Evolutionary conservation across 2,113 vertebrate species (phyloP).

Genomic region (Cichladusa arquata): DNA sequence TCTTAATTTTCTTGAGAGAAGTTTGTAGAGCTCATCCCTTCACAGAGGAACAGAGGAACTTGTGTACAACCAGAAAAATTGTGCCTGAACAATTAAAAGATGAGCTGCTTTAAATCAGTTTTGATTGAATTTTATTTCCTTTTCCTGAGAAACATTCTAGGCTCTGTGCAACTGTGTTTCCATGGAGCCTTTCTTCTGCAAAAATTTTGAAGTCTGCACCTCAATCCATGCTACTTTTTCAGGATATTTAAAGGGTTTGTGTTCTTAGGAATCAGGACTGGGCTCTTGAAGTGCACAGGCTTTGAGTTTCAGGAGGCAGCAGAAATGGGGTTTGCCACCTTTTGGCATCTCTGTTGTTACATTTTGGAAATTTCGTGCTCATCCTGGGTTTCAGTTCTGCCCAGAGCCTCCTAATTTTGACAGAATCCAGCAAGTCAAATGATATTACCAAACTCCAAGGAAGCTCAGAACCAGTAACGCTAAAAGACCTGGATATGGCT

Average conservation of each 20-base stretch:
- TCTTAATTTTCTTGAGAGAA: slow-evolving; percentile 78
- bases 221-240: accelerated
- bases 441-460: not conserved
- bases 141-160: not conserved
- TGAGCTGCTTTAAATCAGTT: not conserved
- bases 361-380: not conserved
- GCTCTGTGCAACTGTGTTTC: not conserved
- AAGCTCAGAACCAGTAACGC: not conserved
- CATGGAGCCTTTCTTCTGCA: not conserved
- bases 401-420: not conserved
- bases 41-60: not conserved
- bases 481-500: not conserved
- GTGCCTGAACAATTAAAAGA: not conserved
- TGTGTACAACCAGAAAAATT: not conserved
- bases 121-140: not conserved
- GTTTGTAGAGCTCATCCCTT: slow-evolving; percentile 50
- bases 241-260: not conserved
- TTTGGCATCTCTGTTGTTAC: not conserved
- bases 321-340: not conserved
- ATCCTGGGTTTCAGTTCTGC: not conserved
- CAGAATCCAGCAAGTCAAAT: not conserved
- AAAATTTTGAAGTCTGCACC: not conserved
- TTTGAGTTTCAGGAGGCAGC: not conserved
- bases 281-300: not conserved
- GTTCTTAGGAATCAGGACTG: not conserved